Conservation (phyloP, 2,888 invertebrate genomes). For the Fragum sueziense region DNA sequence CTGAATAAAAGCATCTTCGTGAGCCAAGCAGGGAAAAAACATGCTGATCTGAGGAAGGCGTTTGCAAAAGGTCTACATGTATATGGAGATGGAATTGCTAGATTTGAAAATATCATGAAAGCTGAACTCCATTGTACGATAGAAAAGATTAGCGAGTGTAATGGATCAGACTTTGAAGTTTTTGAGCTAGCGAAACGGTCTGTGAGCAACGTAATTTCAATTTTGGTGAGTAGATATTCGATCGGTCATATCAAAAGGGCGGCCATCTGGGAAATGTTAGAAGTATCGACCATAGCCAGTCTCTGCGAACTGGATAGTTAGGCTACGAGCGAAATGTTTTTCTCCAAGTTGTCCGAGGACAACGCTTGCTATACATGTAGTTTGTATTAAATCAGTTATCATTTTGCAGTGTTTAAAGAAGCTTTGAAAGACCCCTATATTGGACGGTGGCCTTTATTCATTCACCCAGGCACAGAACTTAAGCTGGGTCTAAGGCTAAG, state of each 20-base stretch:
- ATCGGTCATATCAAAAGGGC: not conserved
- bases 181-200: not conserved
- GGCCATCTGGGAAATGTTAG: not conserved
- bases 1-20: not conserved
- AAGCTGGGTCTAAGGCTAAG: no score
- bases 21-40: not conserved
- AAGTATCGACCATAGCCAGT: not conserved
- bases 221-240: not conserved
- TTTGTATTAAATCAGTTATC: no score
- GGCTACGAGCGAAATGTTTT: no score
- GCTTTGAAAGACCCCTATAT: no score
- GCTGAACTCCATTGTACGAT: not conserved
- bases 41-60: conserved; percentile 8
- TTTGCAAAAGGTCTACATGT: conserved; percentile 6
- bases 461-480: no score
- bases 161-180: not conserved
- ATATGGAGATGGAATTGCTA: conserved; percentile 1
- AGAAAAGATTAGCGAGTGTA: not conserved
- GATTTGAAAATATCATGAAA: conserved; percentile 10
- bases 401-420: not conserved
- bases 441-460: not conserved
- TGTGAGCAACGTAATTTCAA: not conserved
- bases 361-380: no score
- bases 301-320: no score
- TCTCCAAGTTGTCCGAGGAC: no score